Evolutionary conservation across 2,113 vertebrate species (phyloP), one percentile per base, ranked within the genome.

Genomic region (Microtus ochrogaster): DNA sequence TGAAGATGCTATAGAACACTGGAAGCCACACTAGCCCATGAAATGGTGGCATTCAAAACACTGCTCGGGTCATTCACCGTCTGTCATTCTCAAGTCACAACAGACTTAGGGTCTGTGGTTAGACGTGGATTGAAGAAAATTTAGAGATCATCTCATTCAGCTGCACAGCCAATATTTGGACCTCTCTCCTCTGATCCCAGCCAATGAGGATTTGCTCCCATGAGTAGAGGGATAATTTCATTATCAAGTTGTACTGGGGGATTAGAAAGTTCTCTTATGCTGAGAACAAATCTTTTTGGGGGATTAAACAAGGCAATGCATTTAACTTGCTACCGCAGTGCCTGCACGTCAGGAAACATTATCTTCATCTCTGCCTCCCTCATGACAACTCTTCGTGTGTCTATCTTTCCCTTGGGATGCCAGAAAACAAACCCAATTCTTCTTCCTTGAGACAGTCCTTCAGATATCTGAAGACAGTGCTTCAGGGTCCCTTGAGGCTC

Each of bases 361-460:
- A 28, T 24, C 70, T 5, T 44, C 26, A 6, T 78, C 88, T 70
- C 66, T 26, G 3, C 52, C 61, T 91, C 41, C 77, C 55, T 79
- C 72, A 6, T 94, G 74, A 96, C 88, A 82, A 66, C 61, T 63
- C 17, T 68, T 89, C 88, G n/a, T 70, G 26, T 70, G 52, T 94
- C 94, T 82, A 0, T 49, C 84, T 58, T 94, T 94, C 96, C 91
- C 96, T 52, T n/a, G 92, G 92, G 96, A 96, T 90, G 66, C 91
- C 85, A 39, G 82, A 89, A 95, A 97, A 96, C 97, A 97, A 97
- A 98, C 92, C 5, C 82, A 93, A 94, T 96, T 90, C 92, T 92
- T 94, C 89, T 94, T 96, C 77, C 85, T 78, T 7, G 85, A 96
- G 89, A 96, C 73, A 97, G 94, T 49, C 81, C 95, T 97, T 96